Evolutionary conservation across 2,888 invertebrate species (phyloP), one percentile per base, ranked within the genome.

Genomic region (Corythucha ciliata): DNA sequence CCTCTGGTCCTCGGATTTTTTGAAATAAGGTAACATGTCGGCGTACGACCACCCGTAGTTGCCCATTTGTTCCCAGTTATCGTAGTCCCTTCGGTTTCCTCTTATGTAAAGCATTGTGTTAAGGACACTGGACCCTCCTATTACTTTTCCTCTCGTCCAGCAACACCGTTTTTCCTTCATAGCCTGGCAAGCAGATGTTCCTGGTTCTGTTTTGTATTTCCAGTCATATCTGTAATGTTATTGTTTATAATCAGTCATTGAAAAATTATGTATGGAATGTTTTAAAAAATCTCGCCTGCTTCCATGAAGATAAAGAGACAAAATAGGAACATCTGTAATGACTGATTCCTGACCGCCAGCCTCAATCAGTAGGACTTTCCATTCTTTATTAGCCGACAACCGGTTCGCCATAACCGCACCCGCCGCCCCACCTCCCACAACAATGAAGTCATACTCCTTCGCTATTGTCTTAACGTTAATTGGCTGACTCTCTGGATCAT

Each of bases 21-120:
- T 80, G 66, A 90, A 90, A 63, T 89, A 90, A 0, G 81, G 81
- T 27, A 91, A 67, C 0, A 88, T 75, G 57, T 86, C 83, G 48
- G 87, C 79, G 66, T 77, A 89, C 1, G 83, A 78, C 94, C 94
- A 94, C 2, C 92, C 92, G 1, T 79, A 74, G 66, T 90, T 90
- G 0, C 92, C 92, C 25, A 82, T 72, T 0, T 77, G 73, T 29
- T 83, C 85, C 93, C 93, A 94, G 47, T 82, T 77, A 67, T 92
- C 85, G 65, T 78, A 94, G 67, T 93, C 92, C 1, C 83, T 72
- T 50, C 77, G 75, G 67, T 91, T 91, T 1, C 93, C 93, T 55
- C 93, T 73, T 36, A 92, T 79, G 66, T 94, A 93, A 0, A 91
- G 74, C 91, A 92, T 91, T 1, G 87, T 87, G 65, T 91, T 92